phyloP scores from a whole-genome alignment of 2,797 vertebrate species.

The Trematomus bernacchii region DNA sequence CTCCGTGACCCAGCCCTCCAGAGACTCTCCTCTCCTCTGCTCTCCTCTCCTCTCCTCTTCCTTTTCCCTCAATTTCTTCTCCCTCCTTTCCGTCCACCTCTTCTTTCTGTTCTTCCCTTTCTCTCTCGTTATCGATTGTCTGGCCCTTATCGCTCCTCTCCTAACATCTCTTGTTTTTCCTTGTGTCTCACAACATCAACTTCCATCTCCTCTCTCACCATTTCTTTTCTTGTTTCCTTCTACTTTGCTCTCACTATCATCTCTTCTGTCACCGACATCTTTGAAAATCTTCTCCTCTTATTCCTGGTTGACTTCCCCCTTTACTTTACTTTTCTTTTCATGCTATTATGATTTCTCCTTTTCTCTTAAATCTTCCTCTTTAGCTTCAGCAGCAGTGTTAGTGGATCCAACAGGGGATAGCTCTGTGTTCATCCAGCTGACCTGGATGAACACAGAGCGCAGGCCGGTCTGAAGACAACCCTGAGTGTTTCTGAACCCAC shows the following conservation, averaged over 20 bases:
- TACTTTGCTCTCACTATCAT: not conserved
- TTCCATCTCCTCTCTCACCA: not conserved
- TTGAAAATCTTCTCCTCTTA: not conserved
- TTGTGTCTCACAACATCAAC: slow-evolving; percentile 3
- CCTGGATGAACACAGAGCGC: slow-evolving; percentile 71
- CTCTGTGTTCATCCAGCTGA: slow-evolving; percentile 71
- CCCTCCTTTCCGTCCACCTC: slow-evolving; percentile 37
- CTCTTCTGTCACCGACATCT: not conserved
- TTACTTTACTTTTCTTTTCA: not conserved
- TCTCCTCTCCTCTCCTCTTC: slow-evolving; percentile 22
- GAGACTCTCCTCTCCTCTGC: slow-evolving; percentile 65
- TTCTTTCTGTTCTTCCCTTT: slow-evolving; percentile 23
- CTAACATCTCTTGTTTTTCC: slow-evolving; percentile 8
- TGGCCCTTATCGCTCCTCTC: slow-evolving; percentile 21
- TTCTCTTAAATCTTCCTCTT: slow-evolving; percentile 56
- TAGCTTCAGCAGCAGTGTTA: slow-evolving; percentile 51
- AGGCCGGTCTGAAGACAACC: slow-evolving; percentile 60
- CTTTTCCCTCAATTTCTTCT: slow-evolving; percentile 44
- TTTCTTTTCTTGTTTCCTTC: not conserved
- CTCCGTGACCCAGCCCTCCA: slow-evolving; percentile 76
- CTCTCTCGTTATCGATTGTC: slow-evolving; percentile 43
- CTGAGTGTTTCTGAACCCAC: slow-evolving; percentile 73
- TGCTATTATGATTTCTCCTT: slow-evolving; percentile 1
- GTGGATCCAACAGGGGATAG: slow-evolving; percentile 52
- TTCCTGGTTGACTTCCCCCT: not conserved